Conservation (phyloP, 2,797 vertebrate species). For the Vireo griseus region DNA sequence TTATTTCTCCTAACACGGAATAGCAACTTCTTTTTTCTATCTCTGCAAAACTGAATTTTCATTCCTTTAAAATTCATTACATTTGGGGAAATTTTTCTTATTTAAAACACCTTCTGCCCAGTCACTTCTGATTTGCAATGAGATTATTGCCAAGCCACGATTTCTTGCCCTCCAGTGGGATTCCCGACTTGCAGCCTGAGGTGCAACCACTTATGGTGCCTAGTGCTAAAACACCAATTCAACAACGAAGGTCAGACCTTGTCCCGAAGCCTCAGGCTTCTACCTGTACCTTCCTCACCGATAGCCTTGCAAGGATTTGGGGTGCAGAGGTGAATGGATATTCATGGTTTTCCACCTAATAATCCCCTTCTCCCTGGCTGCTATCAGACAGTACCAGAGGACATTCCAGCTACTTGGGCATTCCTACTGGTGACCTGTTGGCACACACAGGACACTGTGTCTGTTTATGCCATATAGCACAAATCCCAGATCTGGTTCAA, state of each 20-base stretch:
- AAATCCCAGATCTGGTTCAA: background rate
- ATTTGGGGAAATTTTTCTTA: background rate
- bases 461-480: background rate
- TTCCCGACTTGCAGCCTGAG: background rate
- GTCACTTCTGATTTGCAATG: background rate
- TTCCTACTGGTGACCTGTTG: background rate
- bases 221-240: background rate
- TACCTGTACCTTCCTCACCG: fast-evolving
- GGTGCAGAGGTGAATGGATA: background rate
- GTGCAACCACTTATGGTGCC: fast-evolving
- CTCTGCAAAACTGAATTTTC: background rate
- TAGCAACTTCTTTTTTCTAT: background rate
- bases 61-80: background rate
- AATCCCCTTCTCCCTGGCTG: background rate
- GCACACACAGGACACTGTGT: background rate
- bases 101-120: background rate
- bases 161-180: background rate
- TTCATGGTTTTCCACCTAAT: background rate
- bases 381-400: background rate
- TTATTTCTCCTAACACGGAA: background rate
- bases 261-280: background rate
- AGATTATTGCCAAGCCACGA: background rate
- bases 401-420: background rate
- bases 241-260: background rate
- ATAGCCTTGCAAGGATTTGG: background rate